Evolutionary conservation across 2,888 invertebrate genomes (phyloP).

Genomic region (Rhorus exstirpatorius): DNA sequence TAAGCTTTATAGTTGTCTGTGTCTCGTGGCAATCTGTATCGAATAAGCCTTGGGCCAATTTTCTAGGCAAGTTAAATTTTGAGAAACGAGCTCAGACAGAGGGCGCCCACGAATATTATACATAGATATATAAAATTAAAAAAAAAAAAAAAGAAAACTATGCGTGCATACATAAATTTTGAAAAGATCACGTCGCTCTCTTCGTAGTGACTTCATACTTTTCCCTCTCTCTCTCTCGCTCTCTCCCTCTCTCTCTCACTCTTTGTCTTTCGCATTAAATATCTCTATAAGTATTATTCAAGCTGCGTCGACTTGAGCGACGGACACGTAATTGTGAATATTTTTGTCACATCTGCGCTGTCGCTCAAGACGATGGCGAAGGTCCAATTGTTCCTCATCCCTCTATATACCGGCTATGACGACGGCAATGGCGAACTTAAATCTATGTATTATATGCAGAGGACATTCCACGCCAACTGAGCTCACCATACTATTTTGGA

Average conservation of each 20-base stretch:
- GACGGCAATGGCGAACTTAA: conserved; percentile 35
- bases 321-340: conserved; percentile 84
- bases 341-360: conserved; percentile 84
- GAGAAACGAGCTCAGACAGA: conserved; percentile 72
- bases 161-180: neutral
- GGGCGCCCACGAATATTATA: conserved; percentile 15
- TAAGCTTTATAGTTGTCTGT: too few species aligned
- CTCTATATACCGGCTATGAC: conserved; percentile 32
- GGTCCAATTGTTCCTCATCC: conserved; percentile 83
- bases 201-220: conserved; percentile 13
- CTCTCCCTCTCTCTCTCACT: too few species aligned
- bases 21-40: conserved; percentile 70
- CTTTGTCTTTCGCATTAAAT: conserved; percentile 69
- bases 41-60: conserved; percentile 83
- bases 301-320: conserved; percentile 71
- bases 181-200: conserved; percentile 2
- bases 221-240: conserved; percentile 23
- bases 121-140: neutral
- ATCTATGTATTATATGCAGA: neutral
- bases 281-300: conserved; percentile 83
- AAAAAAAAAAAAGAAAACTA: neutral
- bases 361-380: conserved; percentile 83
- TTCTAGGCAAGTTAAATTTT: conserved; percentile 77
- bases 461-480: neutral
- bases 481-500: neutral